Conservation (phyloP, 2,888 invertebrate genomes). For the Caenorhabditis sp. region DNA sequence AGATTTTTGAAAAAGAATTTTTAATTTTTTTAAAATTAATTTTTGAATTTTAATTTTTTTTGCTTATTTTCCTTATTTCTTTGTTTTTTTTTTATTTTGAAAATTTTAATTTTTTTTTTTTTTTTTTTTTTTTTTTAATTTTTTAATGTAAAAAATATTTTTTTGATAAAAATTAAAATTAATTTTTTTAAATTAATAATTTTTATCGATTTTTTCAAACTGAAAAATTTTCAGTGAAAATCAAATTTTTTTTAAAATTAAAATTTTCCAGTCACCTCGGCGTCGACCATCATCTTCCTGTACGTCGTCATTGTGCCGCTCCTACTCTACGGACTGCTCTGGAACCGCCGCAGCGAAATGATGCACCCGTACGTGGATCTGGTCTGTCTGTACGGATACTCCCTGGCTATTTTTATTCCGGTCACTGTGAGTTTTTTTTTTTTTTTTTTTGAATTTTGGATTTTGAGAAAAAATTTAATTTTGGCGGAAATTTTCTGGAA, state of each 20-base stretch:
- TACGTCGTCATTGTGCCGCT: constrained; percentile 93
- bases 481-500: no score
- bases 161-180: background rate
- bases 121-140: no score
- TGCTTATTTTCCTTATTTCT: no score
- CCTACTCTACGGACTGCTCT: constrained; percentile 90
- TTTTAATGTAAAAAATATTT: no score
- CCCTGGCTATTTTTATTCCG: constrained; percentile 94
- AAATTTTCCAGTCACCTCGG: constrained; percentile 87
- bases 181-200: background rate
- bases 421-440: constrained; percentile 87
- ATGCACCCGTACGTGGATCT: constrained; percentile 88
- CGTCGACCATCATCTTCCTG: constrained; percentile 92
- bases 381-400: constrained; percentile 96
- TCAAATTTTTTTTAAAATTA: background rate
- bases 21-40: constrained; percentile 12
- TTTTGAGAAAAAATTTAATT: background rate
- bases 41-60: no score
- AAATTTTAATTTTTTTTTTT: no score
- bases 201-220: no score
- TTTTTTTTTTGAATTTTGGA: constrained; percentile 1
- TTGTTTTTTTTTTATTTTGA: no score
- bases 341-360: constrained; percentile 87
- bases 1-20: background rate
- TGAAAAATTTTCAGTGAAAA: background rate